Evolutionary conservation across 2,113 vertebrate genomes (phyloP).

Genomic region (Aptenodytes forsteri): DNA sequence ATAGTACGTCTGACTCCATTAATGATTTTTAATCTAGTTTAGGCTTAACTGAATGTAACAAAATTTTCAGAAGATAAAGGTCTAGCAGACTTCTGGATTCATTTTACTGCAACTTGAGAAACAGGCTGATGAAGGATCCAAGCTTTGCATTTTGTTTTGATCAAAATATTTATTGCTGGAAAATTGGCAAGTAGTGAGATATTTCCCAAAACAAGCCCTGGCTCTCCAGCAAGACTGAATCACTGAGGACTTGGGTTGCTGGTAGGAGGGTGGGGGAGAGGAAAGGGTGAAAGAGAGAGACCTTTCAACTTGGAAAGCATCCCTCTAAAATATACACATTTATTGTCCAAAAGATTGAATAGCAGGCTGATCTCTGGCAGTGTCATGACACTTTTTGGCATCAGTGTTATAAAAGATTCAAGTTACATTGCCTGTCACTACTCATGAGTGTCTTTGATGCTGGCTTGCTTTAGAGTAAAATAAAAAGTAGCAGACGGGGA

Average conservation of each 20-base stretch:
- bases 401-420: neutral
- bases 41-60: neutral
- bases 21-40: neutral
- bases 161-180: neutral
- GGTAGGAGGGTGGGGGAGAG: neutral
- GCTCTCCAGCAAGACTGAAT: neutral
- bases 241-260: neutral
- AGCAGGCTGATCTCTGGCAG: neutral
- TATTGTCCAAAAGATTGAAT: neutral
- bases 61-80: neutral
- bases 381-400: neutral
- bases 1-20: neutral
- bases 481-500: neutral
- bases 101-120: neutral
- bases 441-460: neutral
- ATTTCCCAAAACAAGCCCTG: neutral
- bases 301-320: neutral
- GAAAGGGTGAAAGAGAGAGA: neutral
- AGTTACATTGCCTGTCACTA: neutral
- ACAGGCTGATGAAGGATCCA: neutral
- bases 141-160: neutral
- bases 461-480: neutral
- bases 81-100: neutral
- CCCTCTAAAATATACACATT: neutral
- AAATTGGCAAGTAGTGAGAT: neutral